Evolutionary conservation across 2,113 vertebrate species (phyloP), one percentile per base, ranked within the genome.

Genomic region (Aplodontia rufa): DNA sequence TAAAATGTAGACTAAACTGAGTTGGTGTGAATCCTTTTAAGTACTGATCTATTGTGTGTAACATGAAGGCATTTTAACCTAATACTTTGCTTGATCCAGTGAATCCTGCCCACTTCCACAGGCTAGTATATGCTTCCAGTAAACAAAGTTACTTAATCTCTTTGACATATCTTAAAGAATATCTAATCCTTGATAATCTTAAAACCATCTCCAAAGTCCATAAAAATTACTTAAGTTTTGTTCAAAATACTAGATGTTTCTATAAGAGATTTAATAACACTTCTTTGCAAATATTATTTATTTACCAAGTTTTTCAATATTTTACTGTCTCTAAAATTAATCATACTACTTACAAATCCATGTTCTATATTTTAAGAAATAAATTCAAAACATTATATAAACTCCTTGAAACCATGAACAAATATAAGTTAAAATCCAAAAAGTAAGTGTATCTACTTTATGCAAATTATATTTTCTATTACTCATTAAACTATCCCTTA

Each of bases 231-330:
- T 3, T 69, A 84, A 30, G 8, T 82, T 66, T 89, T 80, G 26
- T n/a, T 68, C n/a, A 87, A 60, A 95, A 87, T 96, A 69, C 5
- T 83, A 87, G 3, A 42, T 88, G 20, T 90, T 96, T 94, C 2
- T 19, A 51, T 87, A 87, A 90, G 45, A 47, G 22, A 62, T 68
- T 47, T 83, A 22, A 51, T 83, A 71, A 86, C 14, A 32, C 40
- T 83, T 87, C 66, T 90, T 28, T 78, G 42, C 11, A 80, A 79
- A 93, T 51, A 71, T 49, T 30, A 66, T 69, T 69, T 9, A 14
- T 45, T 49, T 84, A 64, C 91, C 88, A 81, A 51, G 87, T 49
- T 90, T 80, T 74, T 76, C 20, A 74, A 14, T 45, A 79, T 55
- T 91, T 93, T 92, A 76, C 22, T 83, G n/a, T 53, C 37, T 72